Evolutionary conservation across 2,113 vertebrate species (phyloP).

Genomic region (Xenopus laevis): DNA sequence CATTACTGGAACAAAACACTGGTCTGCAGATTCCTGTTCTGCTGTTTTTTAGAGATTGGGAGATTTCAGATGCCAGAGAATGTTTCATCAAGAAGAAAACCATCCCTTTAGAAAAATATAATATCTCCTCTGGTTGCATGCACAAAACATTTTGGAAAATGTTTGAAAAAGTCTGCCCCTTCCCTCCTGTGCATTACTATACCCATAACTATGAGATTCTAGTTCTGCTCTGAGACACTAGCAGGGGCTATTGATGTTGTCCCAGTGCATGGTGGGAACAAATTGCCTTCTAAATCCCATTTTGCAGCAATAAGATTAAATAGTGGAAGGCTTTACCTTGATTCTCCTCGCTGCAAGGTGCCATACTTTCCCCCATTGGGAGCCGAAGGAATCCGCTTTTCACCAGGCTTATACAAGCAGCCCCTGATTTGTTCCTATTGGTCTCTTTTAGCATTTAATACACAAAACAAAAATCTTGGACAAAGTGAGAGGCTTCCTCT

Average conservation of each 20-base stretch:
- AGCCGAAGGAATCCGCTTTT: background rate
- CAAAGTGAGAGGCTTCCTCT: slow-evolving; percentile 11
- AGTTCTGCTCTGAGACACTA: background rate
- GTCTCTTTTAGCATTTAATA: background rate
- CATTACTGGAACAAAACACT: no score
- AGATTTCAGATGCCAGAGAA: no score
- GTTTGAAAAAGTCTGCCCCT: no score
- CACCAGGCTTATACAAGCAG: background rate
- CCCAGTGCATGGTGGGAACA: slow-evolving; percentile 48
- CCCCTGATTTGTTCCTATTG: background rate
- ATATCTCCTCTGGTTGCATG: no score
- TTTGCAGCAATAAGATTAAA: slow-evolving; percentile 48
- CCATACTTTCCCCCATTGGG: slow-evolving; percentile 52
- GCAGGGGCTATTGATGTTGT: no score
- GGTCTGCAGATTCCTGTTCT: no score
- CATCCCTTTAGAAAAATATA: no score
- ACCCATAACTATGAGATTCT: background rate
- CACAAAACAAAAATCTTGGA: background rate
- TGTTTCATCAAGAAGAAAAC: no score
- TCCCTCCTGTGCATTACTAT: background rate
- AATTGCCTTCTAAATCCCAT: background rate
- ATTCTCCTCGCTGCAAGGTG: slow-evolving; percentile 74
- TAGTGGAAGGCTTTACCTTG: slow-evolving; percentile 63
- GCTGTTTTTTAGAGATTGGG: no score
- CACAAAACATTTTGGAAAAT: no score